Evolutionary conservation across 2,888 invertebrate species (phyloP).

Genomic region (Eupeodes luniger): DNA sequence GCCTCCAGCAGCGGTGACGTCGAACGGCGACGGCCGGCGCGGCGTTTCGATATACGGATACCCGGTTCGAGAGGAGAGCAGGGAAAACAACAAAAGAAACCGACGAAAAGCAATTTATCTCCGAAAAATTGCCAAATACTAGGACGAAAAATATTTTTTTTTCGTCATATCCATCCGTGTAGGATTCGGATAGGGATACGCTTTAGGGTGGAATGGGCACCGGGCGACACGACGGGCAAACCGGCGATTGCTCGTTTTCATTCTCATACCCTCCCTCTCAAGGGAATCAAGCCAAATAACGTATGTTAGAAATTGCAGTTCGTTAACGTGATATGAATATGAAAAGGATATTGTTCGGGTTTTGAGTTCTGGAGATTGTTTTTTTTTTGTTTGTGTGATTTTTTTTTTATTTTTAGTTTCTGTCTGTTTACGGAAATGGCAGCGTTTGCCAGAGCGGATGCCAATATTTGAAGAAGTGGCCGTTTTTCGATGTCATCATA

Average conservation of each 20-base stretch:
- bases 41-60: neutral
- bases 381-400: constrained; percentile 8
- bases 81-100: constrained; percentile 38
- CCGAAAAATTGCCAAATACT: constrained; percentile 61
- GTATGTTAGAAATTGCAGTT: constrained; percentile 74
- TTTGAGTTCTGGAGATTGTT: constrained; percentile 41
- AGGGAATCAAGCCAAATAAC: constrained; percentile 72
- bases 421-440: constrained; percentile 50
- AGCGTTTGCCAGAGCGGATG: constrained; percentile 41
- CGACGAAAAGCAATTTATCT: constrained; percentile 59
- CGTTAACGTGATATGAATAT: constrained; percentile 75
- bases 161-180: neutral
- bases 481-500: constrained; percentile 30
- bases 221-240: no score
- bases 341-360: constrained; percentile 63
- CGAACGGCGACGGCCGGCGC: neutral
- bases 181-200: neutral
- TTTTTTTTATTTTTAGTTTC: neutral
- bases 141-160: constrained; percentile 38
- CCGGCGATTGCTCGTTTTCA: neutral
- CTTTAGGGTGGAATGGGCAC: constrained; percentile 3
- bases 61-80: neutral
- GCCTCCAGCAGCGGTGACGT: neutral
- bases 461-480: constrained; percentile 56
- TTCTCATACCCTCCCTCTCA: neutral